phyloP scores from a whole-genome alignment of 2,888 invertebrate genomes.

The Mystacides longicornis region DNA sequence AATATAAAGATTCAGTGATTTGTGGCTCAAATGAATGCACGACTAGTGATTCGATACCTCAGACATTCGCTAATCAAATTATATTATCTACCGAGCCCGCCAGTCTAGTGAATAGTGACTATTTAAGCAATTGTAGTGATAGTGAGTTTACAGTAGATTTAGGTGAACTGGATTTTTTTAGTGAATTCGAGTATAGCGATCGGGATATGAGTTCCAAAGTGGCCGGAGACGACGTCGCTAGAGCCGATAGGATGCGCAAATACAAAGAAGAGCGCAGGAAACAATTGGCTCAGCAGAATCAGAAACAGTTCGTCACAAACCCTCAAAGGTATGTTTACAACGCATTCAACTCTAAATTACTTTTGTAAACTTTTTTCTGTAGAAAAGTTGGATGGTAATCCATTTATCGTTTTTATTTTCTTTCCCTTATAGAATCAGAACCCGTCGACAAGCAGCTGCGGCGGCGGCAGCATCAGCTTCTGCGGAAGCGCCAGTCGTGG shows the following conservation, averaged over 20 bases:
- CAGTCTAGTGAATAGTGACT: not conserved
- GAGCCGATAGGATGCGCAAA: conserved; percentile 58
- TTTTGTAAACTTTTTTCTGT: too few relatives aligned
- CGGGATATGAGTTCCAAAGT: conserved; percentile 12
- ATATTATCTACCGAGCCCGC: not conserved
- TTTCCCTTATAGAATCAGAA: too few relatives aligned
- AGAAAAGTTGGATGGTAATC: too few relatives aligned
- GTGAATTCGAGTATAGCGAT: conserved; percentile 9
- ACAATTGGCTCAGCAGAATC: conserved; percentile 46
- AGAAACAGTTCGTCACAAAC: not conserved
- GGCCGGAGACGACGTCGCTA: conserved; percentile 38
- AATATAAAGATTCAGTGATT: not conserved
- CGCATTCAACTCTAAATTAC: too few relatives aligned
- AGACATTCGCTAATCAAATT: not conserved
- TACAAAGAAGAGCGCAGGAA: conserved; percentile 67
- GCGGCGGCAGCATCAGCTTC: not conserved
- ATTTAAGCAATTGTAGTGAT: not conserved
- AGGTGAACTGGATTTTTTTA: conserved; percentile 1
- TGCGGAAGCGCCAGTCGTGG: not conserved
- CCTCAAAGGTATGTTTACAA: conserved; percentile 5
- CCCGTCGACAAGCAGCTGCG: too few relatives aligned
- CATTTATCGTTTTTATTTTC: too few relatives aligned
- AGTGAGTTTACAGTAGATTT: not conserved
- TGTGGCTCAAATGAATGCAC: not conserved
- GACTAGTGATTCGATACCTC: conserved; percentile 3